Evolutionary conservation across 2,888 invertebrate genomes (phyloP).

Genomic region (Diaperis boleti): DNA sequence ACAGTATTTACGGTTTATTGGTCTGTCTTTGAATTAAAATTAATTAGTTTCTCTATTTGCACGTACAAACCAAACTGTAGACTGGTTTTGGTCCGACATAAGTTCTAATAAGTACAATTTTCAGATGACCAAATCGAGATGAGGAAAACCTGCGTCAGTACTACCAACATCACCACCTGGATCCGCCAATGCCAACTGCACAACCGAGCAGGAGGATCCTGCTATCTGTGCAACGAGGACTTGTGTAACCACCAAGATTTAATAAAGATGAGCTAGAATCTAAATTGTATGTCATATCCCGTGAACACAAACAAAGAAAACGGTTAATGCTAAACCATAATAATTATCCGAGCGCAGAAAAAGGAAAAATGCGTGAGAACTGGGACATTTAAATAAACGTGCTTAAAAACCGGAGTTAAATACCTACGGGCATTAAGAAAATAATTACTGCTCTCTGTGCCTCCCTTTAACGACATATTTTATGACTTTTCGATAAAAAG

Average conservation of each 20-base stretch:
- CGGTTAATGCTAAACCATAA: background rate
- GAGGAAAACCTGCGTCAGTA: slow-evolving; percentile 1
- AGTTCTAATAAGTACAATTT: too few relatives aligned
- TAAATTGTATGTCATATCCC: background rate
- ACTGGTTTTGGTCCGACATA: too few relatives aligned
- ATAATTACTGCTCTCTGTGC: background rate
- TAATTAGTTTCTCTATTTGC: too few relatives aligned
- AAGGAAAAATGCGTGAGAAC: background rate
- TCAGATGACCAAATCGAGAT: too few relatives aligned
- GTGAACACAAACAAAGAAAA: background rate
- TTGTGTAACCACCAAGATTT: slow-evolving; percentile 14
- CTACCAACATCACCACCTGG: background rate
- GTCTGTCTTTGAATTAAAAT: too few relatives aligned
- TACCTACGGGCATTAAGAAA: background rate
- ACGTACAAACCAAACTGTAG: too few relatives aligned
- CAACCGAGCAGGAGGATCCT: slow-evolving; percentile 1
- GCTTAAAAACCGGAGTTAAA: background rate
- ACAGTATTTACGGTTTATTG: too few relatives aligned
- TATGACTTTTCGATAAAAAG: slow-evolving; percentile 1
- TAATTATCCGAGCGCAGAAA: background rate
- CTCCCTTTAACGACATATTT: background rate
- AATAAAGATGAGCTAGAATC: background rate
- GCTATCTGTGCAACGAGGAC: slow-evolving; percentile 15
- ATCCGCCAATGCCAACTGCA: background rate
- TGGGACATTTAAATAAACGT: background rate